A percentile compares a stretch with the other conserved stretches of the same genome.
Evolutionary conservation across 2,113 vertebrate genomes (phyloP).

Genomic region (Tichodroma muraria): DNA sequence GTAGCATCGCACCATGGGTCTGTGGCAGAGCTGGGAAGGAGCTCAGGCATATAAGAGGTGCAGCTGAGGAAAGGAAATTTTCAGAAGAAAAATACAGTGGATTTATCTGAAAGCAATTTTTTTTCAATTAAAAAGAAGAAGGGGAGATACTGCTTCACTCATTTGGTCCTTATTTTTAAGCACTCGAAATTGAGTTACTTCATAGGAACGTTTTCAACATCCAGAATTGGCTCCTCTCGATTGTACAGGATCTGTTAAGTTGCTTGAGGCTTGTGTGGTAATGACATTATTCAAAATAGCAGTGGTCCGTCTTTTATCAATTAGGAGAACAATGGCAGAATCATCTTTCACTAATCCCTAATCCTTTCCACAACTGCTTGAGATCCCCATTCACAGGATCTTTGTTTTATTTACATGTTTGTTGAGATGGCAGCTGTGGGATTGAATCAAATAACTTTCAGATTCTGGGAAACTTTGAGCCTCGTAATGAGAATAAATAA

Average conservation of each 20-base stretch:
- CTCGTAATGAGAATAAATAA: background rate
- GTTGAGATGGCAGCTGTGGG: background rate
- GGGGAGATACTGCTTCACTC: background rate
- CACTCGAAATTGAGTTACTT: background rate
- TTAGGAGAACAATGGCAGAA: background rate
- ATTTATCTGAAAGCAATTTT: background rate
- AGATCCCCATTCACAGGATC: background rate
- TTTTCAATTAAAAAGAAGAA: background rate
- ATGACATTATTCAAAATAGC: background rate
- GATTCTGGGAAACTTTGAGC: background rate
- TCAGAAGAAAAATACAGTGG: background rate
- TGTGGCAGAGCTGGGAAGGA: background rate
- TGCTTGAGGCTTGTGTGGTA: background rate
- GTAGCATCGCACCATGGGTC: background rate
- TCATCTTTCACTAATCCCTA: conserved; percentile 10
- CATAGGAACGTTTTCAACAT: background rate
- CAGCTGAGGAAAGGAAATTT: background rate
- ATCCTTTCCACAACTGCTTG: background rate
- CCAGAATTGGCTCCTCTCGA: background rate
- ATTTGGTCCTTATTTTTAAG: background rate
- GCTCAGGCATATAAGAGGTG: background rate
- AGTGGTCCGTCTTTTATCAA: background rate
- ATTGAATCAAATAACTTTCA: background rate
- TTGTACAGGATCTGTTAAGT: background rate
- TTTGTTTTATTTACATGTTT: conserved; percentile 20